Base-by-base conservation (phyloP, 2,113 vertebrate genomes). In the Pteruthius melanotis region DNA sequence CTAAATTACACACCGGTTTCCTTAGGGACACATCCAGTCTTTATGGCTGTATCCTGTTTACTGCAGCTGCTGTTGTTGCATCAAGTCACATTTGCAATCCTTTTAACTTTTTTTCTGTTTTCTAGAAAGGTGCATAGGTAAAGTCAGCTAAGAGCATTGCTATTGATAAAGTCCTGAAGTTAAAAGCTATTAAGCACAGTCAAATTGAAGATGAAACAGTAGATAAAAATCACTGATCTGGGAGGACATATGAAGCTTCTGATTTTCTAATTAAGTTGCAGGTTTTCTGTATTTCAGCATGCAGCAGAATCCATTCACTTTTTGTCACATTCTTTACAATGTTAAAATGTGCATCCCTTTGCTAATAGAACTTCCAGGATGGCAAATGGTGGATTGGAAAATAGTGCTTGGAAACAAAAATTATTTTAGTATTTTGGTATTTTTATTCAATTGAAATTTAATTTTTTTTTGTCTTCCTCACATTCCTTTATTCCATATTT, bases 401-500 rank as follows among this genome's bases (percentile, higher is more conserved):
- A 89, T 37, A 89, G 52, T 57, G 28, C 24, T 92, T 83, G 39
- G 56, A 95, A 97, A 76, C 9, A 95, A 93, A 96, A 89, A 2
- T 70, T 87, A 76, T 53, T 89, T 90, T 53, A 70, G 8, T 45
- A 69, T 49, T 60, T 59, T 74, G 61, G 13, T 80, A 31, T 66
- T 87, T 92, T 89, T 95, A 84, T 93, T 91, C 49, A 79, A 71
- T 45, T 88, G 78, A 94, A 94, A 75, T 76, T 40, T 31, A 93
- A 82, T 59, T 82, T 14, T 5, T 87, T 96, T 93, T 81, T 75
- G 61, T 63, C 71, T 78, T 39, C 5, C 66, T 91, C 49, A 30
- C 90, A 76, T 64, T 95, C 93, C 70, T 95, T 95, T 87, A 88
- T 95, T 95, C 39, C 83, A 40, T n/a, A 59, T 76, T 94, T 94